A percentile compares a stretch with the other conserved stretches of the same genome.
phyloP scores from a whole-genome alignment of 2,797 vertebrate species.

The Buceros bicornis region DNA sequence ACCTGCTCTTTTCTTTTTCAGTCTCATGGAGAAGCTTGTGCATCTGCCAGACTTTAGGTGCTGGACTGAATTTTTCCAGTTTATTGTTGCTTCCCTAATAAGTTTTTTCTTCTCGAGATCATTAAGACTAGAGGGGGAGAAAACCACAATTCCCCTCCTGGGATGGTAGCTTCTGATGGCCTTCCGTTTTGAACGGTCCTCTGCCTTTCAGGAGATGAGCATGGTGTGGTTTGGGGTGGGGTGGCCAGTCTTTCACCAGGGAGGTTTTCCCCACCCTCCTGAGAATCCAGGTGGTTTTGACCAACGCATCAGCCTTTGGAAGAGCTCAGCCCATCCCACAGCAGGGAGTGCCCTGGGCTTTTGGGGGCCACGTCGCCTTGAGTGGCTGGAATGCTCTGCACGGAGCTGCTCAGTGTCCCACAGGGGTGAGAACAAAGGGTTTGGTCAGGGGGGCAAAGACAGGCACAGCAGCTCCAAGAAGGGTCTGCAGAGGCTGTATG shows the following conservation, averaged over 20 bases:
- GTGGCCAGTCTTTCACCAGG: fast-evolving
- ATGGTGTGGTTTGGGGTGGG: fast-evolving
- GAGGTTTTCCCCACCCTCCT: neutral
- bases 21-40: too few species aligned
- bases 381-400: neutral
- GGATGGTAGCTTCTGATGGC: too few species aligned
- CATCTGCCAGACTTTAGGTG: neutral
- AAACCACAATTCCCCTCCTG: fast-evolving
- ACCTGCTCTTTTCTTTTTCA: neutral
- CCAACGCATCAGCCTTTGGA: neutral
- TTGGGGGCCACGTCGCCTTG: fast-evolving
- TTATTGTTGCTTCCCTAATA: neutral
- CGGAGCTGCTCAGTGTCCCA: neutral
- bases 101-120: neutral
- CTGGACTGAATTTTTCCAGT: neutral
- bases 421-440: neutral
- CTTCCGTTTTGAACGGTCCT: neutral
- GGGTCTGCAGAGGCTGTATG: neutral
- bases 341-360: neutral
- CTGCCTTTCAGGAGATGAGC: neutral
- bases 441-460: neutral
- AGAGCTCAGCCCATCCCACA: too few species aligned
- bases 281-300: neutral
- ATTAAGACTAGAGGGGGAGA: neutral
- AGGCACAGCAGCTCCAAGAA: neutral